Evolutionary conservation across 1,140 invertebrate species (phyloP).

Genomic region (Apis laboriosa): DNA sequence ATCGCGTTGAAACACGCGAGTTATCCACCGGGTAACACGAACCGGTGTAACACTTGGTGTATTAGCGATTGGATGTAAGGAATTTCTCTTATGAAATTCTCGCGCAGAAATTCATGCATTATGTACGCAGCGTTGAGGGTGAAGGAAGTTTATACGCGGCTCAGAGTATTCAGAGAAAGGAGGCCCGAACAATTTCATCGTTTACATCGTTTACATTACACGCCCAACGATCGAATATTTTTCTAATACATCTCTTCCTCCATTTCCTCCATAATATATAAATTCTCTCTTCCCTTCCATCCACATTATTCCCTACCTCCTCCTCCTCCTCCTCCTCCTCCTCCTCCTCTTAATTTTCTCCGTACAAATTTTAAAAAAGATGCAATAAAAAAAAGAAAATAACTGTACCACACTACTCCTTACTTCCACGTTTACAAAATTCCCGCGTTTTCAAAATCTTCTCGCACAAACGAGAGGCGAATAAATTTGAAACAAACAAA

Average conservation of each 20-base stretch:
- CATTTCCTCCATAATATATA: neutral
- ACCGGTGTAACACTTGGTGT: neutral
- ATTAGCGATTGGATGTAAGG: slow-evolving; percentile 2
- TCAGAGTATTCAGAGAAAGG: neutral
- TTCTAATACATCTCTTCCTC: neutral
- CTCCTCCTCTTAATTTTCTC: neutral
- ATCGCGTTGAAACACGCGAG: no score
- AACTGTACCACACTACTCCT: no score
- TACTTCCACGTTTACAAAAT: no score
- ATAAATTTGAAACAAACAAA: no score
- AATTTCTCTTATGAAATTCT: slow-evolving; percentile 34
- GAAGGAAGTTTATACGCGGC: neutral
- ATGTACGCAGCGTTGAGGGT: slow-evolving; percentile 12
- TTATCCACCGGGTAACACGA: neutral
- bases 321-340: neutral
- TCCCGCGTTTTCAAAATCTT: no score
- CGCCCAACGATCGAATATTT: neutral
- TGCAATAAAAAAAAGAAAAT: no score
- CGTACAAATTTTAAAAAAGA: no score
- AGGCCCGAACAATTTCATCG: slow-evolving; percentile 22
- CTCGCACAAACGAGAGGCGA: neutral
- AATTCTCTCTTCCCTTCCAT: neutral
- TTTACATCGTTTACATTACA: slow-evolving; percentile 10
- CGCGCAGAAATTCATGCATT: slow-evolving; percentile 24
- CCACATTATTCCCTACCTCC: no score